Conservation (phyloP, 2,888 invertebrate species). For the Brachyopa scutellaris region DNA sequence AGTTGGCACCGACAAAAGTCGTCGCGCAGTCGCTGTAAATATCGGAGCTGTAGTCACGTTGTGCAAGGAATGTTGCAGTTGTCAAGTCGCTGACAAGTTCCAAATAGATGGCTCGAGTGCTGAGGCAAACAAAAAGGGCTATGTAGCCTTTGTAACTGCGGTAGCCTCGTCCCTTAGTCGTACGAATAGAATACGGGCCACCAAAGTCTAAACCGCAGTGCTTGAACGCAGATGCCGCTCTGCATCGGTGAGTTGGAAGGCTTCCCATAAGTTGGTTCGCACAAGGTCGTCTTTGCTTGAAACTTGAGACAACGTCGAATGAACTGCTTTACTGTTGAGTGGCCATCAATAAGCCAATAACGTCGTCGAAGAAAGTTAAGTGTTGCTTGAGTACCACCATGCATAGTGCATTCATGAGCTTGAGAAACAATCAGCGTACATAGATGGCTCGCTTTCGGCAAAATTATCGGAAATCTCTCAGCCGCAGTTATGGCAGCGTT, state of each 20-base stretch:
- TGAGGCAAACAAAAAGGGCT: too few species aligned
- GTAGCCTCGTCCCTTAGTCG: background rate
- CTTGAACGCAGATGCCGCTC: background rate
- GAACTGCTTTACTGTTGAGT: background rate
- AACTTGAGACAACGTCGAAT: too few species aligned
- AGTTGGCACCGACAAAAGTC: background rate
- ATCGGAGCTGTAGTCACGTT: slow-evolving; percentile 3
- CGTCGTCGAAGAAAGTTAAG: too few species aligned
- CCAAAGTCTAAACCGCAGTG: background rate
- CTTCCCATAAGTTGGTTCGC: background rate
- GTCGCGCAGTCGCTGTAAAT: slow-evolving; percentile 31
- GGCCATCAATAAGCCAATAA: too few species aligned
- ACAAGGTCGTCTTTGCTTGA: too few species aligned
- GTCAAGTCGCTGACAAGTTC: slow-evolving; percentile 56
- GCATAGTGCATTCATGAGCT: slow-evolving; percentile 6
- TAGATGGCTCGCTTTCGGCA: slow-evolving; percentile 12
- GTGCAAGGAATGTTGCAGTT: slow-evolving; percentile 14
- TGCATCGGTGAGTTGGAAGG: background rate
- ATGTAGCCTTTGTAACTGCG: too few species aligned
- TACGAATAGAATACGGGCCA: background rate
- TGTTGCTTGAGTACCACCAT: slow-evolving; percentile 15
- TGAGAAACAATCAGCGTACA: background rate
- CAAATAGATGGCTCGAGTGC: slow-evolving; percentile 41
- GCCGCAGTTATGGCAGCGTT: background rate
- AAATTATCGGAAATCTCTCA: slow-evolving; percentile 13